Evolutionary conservation across 2,888 invertebrate genomes (phyloP).

Genomic region (Lasioglossum vierecki): DNA sequence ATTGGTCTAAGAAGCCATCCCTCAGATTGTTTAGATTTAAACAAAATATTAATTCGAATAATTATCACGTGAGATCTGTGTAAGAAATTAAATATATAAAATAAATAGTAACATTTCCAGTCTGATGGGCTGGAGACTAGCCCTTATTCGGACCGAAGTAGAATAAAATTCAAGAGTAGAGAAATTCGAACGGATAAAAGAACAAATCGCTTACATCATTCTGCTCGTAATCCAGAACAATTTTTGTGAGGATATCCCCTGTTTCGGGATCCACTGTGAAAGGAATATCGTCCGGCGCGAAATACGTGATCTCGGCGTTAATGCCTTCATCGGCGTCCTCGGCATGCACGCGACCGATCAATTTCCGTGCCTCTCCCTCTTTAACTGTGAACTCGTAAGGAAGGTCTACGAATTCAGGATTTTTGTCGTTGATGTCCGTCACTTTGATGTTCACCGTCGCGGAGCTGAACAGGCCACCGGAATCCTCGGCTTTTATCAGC

Average conservation of each 20-base stretch:
- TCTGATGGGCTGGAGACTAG: background rate
- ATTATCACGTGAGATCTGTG: background rate
- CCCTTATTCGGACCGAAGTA: background rate
- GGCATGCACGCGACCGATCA: slow-evolving; percentile 92
- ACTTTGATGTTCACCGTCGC: slow-evolving; percentile 95
- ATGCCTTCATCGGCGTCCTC: slow-evolving; percentile 94
- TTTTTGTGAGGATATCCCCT: slow-evolving; percentile 91
- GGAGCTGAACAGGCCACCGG: slow-evolving; percentile 91
- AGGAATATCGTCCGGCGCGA: slow-evolving; percentile 91
- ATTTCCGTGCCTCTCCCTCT: slow-evolving; percentile 87
- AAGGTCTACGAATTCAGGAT: slow-evolving; percentile 93
- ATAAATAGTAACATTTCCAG: background rate
- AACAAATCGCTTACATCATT: slow-evolving; percentile 87
- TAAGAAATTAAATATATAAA: background rate
- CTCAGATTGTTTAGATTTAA: background rate
- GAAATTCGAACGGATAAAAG: background rate
- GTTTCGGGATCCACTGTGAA: slow-evolving; percentile 92
- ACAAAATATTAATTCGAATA: too few relatives aligned
- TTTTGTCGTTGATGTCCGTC: slow-evolving; percentile 96
- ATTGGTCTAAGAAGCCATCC: background rate
- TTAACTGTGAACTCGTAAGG: slow-evolving; percentile 93
- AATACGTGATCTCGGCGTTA: slow-evolving; percentile 93
- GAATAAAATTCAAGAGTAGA: background rate
- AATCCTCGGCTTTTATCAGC: slow-evolving; percentile 94
- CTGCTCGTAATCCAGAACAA: slow-evolving; percentile 92